Conservation (phyloP, 2,888 invertebrate genomes). For the Cryptocheilus praepositus region DNA sequence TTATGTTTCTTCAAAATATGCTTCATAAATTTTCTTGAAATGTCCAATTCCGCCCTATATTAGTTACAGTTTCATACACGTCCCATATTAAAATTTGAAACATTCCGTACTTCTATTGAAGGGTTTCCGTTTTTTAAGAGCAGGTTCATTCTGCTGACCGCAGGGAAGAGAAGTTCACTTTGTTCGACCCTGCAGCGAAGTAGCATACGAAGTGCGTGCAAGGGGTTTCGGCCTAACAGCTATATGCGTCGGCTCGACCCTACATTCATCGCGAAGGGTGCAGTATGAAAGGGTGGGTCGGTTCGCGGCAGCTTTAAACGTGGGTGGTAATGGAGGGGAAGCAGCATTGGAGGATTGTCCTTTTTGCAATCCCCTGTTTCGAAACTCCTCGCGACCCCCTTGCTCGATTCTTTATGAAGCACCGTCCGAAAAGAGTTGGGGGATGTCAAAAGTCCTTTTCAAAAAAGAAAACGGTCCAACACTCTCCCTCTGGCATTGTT, state of each 20-base stretch:
- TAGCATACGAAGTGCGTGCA: constrained; percentile 8
- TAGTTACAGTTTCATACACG: too few species aligned
- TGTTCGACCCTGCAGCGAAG: constrained; percentile 9
- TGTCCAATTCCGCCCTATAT: too few species aligned
- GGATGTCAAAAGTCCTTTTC: constrained; percentile 34
- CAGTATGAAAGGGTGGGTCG: constrained; percentile 12
- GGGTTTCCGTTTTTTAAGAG: too few species aligned
- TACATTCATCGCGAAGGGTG: constrained; percentile 20
- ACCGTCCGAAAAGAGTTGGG: background rate
- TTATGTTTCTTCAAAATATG: too few species aligned
- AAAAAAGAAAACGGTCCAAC: constrained; percentile 4
- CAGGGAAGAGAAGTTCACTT: too few species aligned
- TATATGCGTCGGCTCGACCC: background rate
- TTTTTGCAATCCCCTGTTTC: constrained; percentile 28
- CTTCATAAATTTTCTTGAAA: too few species aligned
- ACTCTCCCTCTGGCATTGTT: background rate
- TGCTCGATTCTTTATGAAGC: too few species aligned
- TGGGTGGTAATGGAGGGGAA: too few species aligned
- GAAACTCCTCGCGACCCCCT: background rate
- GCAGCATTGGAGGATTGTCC: constrained; percentile 30
- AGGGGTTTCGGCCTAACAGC: constrained; percentile 29
- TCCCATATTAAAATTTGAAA: too few species aligned
- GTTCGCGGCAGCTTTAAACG: too few species aligned
- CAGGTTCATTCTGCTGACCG: too few species aligned
- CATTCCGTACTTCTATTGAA: too few species aligned